Percentiles rank a stretch among this genome's conserved stretches.
Conservation (phyloP, 64 coral and sea anemone genomes). For the Porites australiensis region DNA sequence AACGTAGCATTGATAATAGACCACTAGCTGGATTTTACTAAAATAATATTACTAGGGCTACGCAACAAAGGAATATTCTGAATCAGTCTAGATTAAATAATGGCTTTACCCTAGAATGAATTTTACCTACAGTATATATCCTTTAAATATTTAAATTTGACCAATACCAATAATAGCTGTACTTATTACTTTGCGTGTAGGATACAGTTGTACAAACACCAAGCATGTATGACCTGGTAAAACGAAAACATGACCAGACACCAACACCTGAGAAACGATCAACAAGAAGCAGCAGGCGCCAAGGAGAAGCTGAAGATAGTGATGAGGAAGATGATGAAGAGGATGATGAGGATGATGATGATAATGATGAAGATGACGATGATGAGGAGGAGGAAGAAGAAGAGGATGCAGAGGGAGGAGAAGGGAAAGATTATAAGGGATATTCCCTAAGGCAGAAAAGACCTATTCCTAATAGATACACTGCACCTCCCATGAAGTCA, state of each 20-base stretch:
- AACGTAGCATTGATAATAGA: too few relatives aligned
- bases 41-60: too few relatives aligned
- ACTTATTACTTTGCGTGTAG: neutral
- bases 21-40: too few relatives aligned
- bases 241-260: constrained; percentile 84
- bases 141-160: too few relatives aligned
- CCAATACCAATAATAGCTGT: neutral
- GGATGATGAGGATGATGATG: constrained; percentile 43
- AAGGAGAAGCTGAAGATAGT: constrained; percentile 60
- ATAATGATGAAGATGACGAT: constrained; percentile 46
- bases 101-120: too few relatives aligned
- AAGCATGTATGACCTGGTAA: constrained; percentile 88
- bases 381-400: constrained; percentile 81
- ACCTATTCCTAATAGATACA: constrained; percentile 92
- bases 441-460: constrained; percentile 88
- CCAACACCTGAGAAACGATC: constrained; percentile 72
- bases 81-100: too few relatives aligned
- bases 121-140: too few relatives aligned
- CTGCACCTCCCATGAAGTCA: constrained; percentile 81
- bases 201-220: constrained; percentile 3
- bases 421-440: constrained; percentile 65
- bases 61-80: too few relatives aligned
- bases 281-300: neutral
- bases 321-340: constrained; percentile 62
- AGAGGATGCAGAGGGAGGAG: constrained; percentile 71